Base-by-base conservation (phyloP, 2,113 vertebrate genomes). In the Heterotis niloticus region DNA sequence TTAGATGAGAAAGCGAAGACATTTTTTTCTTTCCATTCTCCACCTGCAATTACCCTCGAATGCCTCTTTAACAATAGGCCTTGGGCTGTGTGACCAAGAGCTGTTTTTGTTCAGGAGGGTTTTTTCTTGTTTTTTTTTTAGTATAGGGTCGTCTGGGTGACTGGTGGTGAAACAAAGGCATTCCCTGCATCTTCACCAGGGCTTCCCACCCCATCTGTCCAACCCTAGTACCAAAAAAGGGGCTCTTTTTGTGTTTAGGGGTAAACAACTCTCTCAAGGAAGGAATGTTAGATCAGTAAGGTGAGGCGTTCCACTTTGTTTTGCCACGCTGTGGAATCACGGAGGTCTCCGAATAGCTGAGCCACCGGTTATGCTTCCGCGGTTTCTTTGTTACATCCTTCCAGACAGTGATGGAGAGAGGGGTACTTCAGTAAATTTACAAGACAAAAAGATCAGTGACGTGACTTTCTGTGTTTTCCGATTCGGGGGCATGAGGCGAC, bases 191-290 rank as follows among this genome's bases (percentile, higher is more conserved):
- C 78, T 78, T 65, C 79, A 64, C 71, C 64, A 66, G 56, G 65
- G 69, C 10, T 34, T 64, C 56, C 60, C 59, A 69, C 73, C 18
- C 76, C 64, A 56, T 54, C 67, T 75, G 17, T 76, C 34, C 26
- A 34, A 81, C 75, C 34, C 60, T 44, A 29, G 60, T 24, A 64
- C 80, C 51, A 56, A 64, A 26, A n/a, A 56, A 24, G n/a, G 68
- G 70, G 18, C 76, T 57, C 18, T 79, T 17, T 73, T 56, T 73
- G 70, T 80, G 71, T 78, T 78, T 84, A 81, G 78, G 79, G 75
- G 77, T 81, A 87, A 85, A 84, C 81, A 87, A 67, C 76, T 64
- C 74, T 81, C 57, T 66, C 73, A 65, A 78, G 29, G 57, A 80
- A 80, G 74, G 81, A 80, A 81, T 77, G 34, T 7, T n/a, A 70